These are phyloP conservation scores for Myiopsitta monachus DNA, from an alignment of 2,113 vertebrate genomes.

Conservation along the genomic window DNA sequence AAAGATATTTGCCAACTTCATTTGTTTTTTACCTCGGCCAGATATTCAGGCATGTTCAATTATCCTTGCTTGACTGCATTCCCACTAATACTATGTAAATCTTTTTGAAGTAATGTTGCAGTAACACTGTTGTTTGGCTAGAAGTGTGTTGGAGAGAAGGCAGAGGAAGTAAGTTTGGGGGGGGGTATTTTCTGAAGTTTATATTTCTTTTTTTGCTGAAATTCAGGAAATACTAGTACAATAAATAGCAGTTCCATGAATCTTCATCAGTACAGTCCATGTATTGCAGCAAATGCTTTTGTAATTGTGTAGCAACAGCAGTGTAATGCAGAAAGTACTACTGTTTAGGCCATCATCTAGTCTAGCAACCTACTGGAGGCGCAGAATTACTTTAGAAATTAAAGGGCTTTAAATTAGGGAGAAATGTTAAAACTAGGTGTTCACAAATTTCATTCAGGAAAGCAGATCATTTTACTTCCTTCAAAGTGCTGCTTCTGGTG, in stretches of 20 bases:
- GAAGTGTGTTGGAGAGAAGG: neutral
- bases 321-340: neutral
- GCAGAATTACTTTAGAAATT: neutral
- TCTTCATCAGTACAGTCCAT: neutral
- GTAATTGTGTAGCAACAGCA: neutral
- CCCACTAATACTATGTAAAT: neutral
- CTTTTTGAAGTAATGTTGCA: neutral
- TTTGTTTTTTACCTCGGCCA: neutral
- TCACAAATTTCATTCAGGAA: neutral
- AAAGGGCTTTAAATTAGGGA: neutral
- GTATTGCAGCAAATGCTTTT: neutral
- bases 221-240: neutral
- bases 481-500: neutral
- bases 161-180: neutral
- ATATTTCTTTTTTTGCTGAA: neutral
- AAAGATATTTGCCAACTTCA: neutral
- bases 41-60: neutral
- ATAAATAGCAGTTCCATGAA: rapidly evolving
- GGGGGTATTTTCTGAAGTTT: neutral
- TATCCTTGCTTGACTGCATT: neutral
- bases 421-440: neutral
- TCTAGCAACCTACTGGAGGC: neutral
- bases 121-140: neutral
- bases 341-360: neutral
- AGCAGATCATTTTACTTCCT: neutral